Conservation (phyloP, 2,888 invertebrate genomes). For the Trissolcus japonicus region DNA sequence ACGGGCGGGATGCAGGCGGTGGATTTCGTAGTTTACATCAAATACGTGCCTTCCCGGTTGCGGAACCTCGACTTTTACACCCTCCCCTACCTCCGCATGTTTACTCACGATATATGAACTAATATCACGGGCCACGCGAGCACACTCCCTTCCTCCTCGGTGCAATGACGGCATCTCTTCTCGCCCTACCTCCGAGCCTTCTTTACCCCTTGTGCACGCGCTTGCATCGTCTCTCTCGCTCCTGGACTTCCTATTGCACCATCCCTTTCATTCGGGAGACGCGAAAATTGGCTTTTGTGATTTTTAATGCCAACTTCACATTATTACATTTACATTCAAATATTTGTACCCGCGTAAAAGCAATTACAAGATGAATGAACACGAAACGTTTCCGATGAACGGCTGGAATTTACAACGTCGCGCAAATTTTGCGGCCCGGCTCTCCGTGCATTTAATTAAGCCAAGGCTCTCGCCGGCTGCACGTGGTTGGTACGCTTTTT, state of each 20-base stretch:
- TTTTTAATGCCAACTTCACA: constrained; percentile 47
- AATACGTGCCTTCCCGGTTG: constrained; percentile 66
- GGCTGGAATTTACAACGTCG: constrained; percentile 11
- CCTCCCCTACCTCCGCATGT: constrained; percentile 55
- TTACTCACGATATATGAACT: constrained; percentile 71
- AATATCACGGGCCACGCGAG: constrained; percentile 72
- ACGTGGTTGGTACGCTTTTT: constrained; percentile 11
- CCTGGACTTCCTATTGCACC: constrained; percentile 20
- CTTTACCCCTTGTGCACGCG: not conserved
- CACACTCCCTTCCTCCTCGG: constrained; percentile 45
- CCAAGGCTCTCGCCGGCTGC: not conserved
- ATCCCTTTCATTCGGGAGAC: constrained; percentile 35
- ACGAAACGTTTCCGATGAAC: constrained; percentile 11
- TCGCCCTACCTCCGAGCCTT: not conserved
- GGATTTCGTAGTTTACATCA: constrained; percentile 71
- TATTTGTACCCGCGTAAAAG: constrained; percentile 40
- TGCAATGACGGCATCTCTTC: constrained; percentile 6
- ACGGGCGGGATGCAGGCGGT: constrained; percentile 46
- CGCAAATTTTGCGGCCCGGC: constrained; percentile 5
- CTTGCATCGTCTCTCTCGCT: constrained; percentile 16
- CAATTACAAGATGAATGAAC: constrained; percentile 29
- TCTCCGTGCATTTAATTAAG: constrained; percentile 12
- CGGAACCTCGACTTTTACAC: constrained; percentile 58
- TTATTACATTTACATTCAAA: constrained; percentile 52
- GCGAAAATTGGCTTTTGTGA: constrained; percentile 43